A percentile compares a stretch with the other conserved stretches of the same genome.
Evolutionary conservation across 2,888 invertebrate genomes (phyloP).

Genomic region (Brachypalpus laphriformis): DNA sequence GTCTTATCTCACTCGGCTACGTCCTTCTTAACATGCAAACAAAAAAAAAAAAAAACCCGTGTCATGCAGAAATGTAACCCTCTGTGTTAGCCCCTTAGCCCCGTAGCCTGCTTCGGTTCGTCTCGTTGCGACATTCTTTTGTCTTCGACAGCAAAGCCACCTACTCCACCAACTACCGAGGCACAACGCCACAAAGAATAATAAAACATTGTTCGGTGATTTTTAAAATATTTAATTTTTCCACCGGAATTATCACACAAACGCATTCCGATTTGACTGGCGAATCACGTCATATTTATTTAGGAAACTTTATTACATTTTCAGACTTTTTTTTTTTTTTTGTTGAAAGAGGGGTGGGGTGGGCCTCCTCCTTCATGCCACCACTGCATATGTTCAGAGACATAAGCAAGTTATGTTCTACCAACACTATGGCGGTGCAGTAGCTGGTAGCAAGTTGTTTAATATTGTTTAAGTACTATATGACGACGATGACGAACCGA

Average conservation of each 20-base stretch:
- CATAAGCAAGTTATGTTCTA: conserved; percentile 49
- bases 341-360: no score
- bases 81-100: conserved; percentile 8
- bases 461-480: conserved; percentile 36
- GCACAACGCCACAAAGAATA: background rate
- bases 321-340: background rate
- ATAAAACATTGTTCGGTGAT: conserved; percentile 55
- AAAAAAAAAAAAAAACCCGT: conserved; percentile 36
- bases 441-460: conserved; percentile 42
- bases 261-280: conserved; percentile 1
- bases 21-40: conserved; percentile 55
- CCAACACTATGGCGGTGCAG: conserved; percentile 18
- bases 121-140: conserved; percentile 69
- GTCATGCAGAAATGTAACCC: conserved; percentile 53
- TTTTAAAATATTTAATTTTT: conserved; percentile 66
- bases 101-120: conserved; percentile 38
- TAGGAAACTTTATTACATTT: conserved; percentile 62
- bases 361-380: conserved; percentile 21
- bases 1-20: conserved; percentile 31
- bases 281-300: conserved; percentile 69
- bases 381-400: conserved; percentile 19
- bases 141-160: conserved; percentile 36
- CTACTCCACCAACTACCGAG: background rate
- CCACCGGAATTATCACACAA: conserved; percentile 52
- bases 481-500: conserved; percentile 35